phyloP scores from a whole-genome alignment of 1,140 invertebrate genomes.

The Matsumurasca onukii region DNA sequence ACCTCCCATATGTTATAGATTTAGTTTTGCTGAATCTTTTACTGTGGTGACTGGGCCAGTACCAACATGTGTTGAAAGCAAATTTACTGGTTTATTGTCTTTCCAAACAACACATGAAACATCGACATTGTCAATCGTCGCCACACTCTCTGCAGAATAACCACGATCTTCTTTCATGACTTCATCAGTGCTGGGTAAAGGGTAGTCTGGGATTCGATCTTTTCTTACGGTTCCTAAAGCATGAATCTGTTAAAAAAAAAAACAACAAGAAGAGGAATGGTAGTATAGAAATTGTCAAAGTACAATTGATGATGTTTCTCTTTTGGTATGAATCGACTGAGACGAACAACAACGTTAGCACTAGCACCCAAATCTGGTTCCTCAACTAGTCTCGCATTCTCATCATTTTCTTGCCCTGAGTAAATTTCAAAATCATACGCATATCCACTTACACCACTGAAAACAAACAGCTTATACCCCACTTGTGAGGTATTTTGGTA shows the following conservation, averaged over 20 bases:
- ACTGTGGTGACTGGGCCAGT: conserved; percentile 7
- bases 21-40: conserved; percentile 33
- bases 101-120: conserved; percentile 32
- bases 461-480: conserved; percentile 44
- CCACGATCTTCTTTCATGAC: conserved; percentile 31
- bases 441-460: conserved; percentile 47
- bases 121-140: conserved; percentile 23
- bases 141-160: conserved; percentile 2
- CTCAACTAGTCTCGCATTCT: not conserved
- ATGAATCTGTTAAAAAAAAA: conserved; percentile 34
- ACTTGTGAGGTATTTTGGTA: conserved; percentile 36
- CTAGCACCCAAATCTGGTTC: conserved; percentile 39
- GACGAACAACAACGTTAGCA: conserved; percentile 36
- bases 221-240: conserved; percentile 37
- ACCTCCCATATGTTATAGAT: conserved; percentile 42
- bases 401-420: conserved; percentile 40
- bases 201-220: conserved; percentile 39
- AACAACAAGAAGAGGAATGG: no score
- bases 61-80: conserved; percentile 17
- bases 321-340: conserved; percentile 31
- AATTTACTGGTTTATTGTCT: conserved; percentile 24
- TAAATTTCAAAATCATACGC: conserved; percentile 47
- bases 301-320: conserved; percentile 36
- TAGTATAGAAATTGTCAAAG: conserved; percentile 39
- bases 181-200: conserved; percentile 37